A percentile compares a stretch with the other conserved stretches of the same genome.
Conservation (phyloP, 1,140 invertebrate species). For the Eriocheir sinensis region DNA sequence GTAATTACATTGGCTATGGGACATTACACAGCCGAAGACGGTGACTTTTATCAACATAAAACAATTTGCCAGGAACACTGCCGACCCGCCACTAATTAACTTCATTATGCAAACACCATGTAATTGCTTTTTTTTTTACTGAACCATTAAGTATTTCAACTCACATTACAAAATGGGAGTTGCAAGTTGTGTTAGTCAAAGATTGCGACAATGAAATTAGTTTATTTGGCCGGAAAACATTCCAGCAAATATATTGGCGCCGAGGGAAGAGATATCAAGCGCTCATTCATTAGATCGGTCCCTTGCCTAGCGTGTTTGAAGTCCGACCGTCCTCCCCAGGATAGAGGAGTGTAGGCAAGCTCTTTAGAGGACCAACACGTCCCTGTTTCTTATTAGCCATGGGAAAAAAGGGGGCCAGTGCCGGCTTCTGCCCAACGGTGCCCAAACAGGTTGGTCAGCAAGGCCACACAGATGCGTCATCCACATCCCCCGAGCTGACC, state of each 20-base stretch:
- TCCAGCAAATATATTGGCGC: background rate
- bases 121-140: constrained; percentile 19
- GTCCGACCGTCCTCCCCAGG: background rate
- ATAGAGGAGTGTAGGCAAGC: background rate
- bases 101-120: constrained; percentile 16
- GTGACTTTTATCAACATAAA: constrained; percentile 50
- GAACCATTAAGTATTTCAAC: constrained; percentile 26
- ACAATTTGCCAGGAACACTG: constrained; percentile 13
- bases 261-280: background rate
- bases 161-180: background rate
- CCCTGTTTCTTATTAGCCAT: background rate
- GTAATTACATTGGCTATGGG: constrained; percentile 72
- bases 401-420: background rate
- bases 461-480: background rate
- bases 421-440: background rate
- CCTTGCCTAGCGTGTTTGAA: background rate
- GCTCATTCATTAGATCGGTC: background rate
- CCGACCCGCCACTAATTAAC: background rate
- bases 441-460: background rate
- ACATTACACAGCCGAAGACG: constrained; percentile 45
- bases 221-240: background rate
- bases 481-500: background rate
- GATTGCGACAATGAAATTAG: background rate
- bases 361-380: background rate
- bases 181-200: background rate